A percentile compares a stretch with the other conserved stretches of the same genome.
These are phyloP conservation scores for Halocynthia roretzi DNA, from an alignment of 23 tunicate genomes.

Conservation along the genomic window DNA sequence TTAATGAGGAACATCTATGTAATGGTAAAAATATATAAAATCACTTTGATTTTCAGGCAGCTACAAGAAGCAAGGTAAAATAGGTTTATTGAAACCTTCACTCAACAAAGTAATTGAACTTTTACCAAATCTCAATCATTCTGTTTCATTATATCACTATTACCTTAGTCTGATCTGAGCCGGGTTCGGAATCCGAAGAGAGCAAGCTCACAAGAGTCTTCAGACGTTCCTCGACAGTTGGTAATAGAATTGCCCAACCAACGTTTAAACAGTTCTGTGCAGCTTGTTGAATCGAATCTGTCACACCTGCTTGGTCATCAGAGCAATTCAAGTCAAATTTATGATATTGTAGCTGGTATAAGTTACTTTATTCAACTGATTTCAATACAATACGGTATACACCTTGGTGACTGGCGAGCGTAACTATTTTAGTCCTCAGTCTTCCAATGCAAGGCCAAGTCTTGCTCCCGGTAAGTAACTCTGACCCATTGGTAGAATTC, in stretches of 20 bases:
- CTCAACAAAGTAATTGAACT: too few species aligned
- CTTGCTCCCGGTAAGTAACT: too few species aligned
- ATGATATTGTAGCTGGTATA: not conserved
- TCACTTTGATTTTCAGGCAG: too few species aligned
- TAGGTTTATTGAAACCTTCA: too few species aligned
- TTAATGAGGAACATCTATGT: conserved; percentile 31
- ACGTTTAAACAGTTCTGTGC: conserved; percentile 70
- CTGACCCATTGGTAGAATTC: too few species aligned
- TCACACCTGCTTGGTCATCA: conserved; percentile 19
- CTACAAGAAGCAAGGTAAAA: too few species aligned
- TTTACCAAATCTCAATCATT: too few species aligned
- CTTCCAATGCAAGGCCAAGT: conserved; percentile 9
- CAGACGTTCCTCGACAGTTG: conserved; percentile 38
- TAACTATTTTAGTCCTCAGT: conserved; percentile 48
- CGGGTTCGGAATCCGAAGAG: not conserved
- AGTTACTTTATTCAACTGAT: not conserved
- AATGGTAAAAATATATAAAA: not conserved
- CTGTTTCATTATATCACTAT: too few species aligned
- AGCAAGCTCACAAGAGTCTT: conserved; percentile 22
- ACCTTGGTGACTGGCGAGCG: conserved; percentile 63
- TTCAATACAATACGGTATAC: not conserved
- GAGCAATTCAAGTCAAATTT: not conserved
- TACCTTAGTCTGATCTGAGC: conserved; percentile 12
- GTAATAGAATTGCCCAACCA: conserved; percentile 49
- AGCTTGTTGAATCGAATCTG: conserved; percentile 13